Evolutionary conservation across 2,888 invertebrate species (phyloP), one percentile per base, ranked within the genome.

Genomic region (Vanessa cardui): DNA sequence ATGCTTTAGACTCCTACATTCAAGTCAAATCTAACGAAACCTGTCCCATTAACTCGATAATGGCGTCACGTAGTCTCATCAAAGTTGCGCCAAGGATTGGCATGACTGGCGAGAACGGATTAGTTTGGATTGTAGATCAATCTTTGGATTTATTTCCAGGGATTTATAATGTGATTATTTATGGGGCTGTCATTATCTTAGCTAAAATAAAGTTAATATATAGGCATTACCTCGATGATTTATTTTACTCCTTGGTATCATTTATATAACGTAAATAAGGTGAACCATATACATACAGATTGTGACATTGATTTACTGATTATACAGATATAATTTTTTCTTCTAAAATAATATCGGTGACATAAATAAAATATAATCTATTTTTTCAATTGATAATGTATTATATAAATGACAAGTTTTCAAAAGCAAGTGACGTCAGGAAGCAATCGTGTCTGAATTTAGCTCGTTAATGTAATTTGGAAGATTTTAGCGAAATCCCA

Each of bases 41-140:
- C 66, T 62, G 66, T 66, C 63, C 72, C 60, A 73, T 72, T 72
- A 72, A 66, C 45, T 62, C 46, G 21, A 58, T 73, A 71, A 72
- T 71, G 64, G 66, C 66, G 66, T 73, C 74, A 74, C 74, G 73
- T 74, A 72, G 66, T 63, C 66, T 67, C 68, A 73, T 73, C 73
- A 72, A 71, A 70, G 64, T 67, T 70, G 70, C 58, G 52, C 65
- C 62, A 59, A 46, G 65, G 60, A 67, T 67, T 65, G 62, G 58
- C 67, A 63, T 68, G 65, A 67, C 64, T 72, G 60, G 69, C 69
- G 62, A 62, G 67, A 72, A 65, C 63, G 62, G 67, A 64, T 64
- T 68, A 50, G 31, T 59, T 62, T 45, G 56, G 58, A 63, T 21
- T 64, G 47, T 18, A 61, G 64, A 54, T 68, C 68, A 54, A 60